phyloP scores from a whole-genome alignment of 1,140 invertebrate genomes.

The Drosophila rufa region DNA sequence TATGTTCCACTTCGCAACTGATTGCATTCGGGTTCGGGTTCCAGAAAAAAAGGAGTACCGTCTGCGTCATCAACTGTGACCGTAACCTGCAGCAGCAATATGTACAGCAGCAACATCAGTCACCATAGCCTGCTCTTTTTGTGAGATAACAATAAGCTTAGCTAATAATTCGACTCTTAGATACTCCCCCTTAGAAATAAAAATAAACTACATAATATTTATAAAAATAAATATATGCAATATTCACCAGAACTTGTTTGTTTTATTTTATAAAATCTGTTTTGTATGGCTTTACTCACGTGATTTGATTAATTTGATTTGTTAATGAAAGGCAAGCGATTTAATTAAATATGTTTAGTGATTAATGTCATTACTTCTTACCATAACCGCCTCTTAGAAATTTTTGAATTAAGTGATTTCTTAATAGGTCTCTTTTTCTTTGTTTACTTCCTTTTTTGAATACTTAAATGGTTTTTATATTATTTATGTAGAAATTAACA shows the following conservation, averaged over 20 bases:
- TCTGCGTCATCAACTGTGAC: constrained; percentile 34
- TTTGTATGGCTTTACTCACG: not conserved
- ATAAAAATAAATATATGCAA: too few species aligned
- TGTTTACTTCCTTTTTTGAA: not conserved
- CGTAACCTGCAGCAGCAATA: constrained; percentile 7
- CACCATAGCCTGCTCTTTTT: not conserved
- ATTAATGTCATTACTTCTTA: constrained; percentile 6
- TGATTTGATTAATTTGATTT: constrained; percentile 10
- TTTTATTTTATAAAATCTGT: not conserved
- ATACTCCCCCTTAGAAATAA: not conserved
- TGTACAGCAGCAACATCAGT: constrained; percentile 3
- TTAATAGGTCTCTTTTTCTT: not conserved
- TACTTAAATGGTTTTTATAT: not conserved
- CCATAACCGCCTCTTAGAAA: not conserved
- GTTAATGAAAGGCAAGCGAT: not conserved
- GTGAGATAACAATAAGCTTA: constrained; percentile 1
- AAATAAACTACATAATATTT: not conserved
- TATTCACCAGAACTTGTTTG: not conserved
- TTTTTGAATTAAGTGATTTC: constrained; percentile 1
- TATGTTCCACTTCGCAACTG: constrained; percentile 13
- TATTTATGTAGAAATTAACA: not conserved
- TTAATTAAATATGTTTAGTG: constrained; percentile 4
- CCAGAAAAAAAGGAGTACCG: not conserved
- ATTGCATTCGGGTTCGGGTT: not conserved
- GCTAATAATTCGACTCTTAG: not conserved